Percentiles rank a stretch among this genome's conserved stretches.
Evolutionary conservation across 2,113 vertebrate species (phyloP).

Genomic region (Nanorana parkeri): DNA sequence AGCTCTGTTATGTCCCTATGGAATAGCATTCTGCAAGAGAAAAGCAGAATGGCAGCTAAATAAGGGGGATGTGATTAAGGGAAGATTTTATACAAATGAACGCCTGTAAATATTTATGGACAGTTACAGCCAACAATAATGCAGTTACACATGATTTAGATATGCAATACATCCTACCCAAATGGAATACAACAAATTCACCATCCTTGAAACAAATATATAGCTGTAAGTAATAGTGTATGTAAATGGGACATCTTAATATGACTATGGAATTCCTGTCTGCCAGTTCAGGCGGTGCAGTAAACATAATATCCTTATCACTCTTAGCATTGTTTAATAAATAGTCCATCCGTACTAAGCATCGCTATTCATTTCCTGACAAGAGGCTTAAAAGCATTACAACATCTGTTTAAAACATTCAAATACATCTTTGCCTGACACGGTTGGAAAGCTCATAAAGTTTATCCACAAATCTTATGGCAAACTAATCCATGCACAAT

Average conservation of each 20-base stretch:
- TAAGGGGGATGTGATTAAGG: conserved; percentile 1
- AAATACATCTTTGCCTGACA: conserved; percentile 23
- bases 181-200: conserved; percentile 22
- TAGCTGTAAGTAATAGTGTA: conserved; percentile 39
- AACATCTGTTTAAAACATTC: conserved; percentile 42
- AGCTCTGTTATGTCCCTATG: not conserved
- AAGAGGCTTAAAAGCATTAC: conserved; percentile 52
- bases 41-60: not conserved
- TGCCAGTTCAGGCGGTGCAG: not conserved
- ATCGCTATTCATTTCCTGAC: conserved; percentile 48
- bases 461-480: conserved; percentile 10
- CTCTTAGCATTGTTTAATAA: conserved; percentile 48
- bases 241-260: conserved; percentile 44
- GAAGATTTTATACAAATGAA: conserved; percentile 26
- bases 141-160: conserved; percentile 19
- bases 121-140: conserved; percentile 4
- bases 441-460: conserved; percentile 1
- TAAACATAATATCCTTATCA: conserved; percentile 40
- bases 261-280: conserved; percentile 3
- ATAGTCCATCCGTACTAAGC: conserved; percentile 44
- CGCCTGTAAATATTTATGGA: conserved; percentile 12
- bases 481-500: not conserved
- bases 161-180: not conserved
- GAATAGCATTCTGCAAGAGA: not conserved
- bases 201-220: conserved; percentile 29